Base-by-base conservation (phyloP, 1,140 invertebrate species). In the Euglossa dilemma region DNA sequence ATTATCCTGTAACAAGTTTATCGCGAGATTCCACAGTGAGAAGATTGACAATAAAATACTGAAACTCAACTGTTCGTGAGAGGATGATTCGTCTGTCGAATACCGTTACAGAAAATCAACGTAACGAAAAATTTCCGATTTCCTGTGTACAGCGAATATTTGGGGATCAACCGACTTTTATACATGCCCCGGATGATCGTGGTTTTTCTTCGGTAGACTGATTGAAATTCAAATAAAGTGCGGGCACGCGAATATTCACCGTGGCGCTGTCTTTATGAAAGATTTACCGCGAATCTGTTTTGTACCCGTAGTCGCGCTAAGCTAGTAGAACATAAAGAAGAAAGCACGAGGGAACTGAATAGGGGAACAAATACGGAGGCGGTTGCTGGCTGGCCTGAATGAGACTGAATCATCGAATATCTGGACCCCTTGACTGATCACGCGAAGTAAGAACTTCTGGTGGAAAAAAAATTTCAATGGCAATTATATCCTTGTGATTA, bases 201-300 rank as follows among this genome's bases (percentile, higher is more conserved):
- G 50, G 43, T 23, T 36, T 28, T 77, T 56, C n/a, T 59, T 63
- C 56, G 18, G 11, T 6, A 16, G 23, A 45, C 6, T 28, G 57
- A 85, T 86, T 86, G 59, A 81, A 86, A 84, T 81, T 85, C 70
- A 75, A 74, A 85, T 80, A 88, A 86, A 83, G 52, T 57, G 79
- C 61, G 9, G 52, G 83, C 73, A 78, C 56, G 61, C 45, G 25
- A 73, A 72, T 57, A 80, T 54, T 75, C 66, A 43, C 28, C 23
- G 47, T 28, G 66, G 43, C 36, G 57, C 74, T 73, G 28, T 84
- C 74, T 85, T 89, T 71, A 85, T 74, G 74, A 88, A 72, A 69
- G 77, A 89, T 89, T 87, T 89, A 84, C 59, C 28, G 57, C 57
- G 80, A 80, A 84, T 74, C 61, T 64, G 66, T 77, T 73, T 66